These are phyloP conservation scores for Mythimna ferrago DNA, from an alignment of 2,888 invertebrate species.

Conservation along the genomic window DNA sequence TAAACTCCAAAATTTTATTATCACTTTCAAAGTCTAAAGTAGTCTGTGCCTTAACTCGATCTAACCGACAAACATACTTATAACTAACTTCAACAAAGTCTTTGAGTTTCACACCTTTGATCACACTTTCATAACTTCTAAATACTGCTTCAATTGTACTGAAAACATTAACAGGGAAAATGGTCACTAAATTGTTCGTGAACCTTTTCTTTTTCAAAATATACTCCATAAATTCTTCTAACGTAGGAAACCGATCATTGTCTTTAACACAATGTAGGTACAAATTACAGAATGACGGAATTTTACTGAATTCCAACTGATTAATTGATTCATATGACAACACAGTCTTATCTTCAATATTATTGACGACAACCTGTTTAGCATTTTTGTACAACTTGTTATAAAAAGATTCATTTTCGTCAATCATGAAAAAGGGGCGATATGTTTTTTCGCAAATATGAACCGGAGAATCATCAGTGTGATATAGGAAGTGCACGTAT, in stretches of 20 bases:
- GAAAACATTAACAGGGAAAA: conserved; percentile 19
- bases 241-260: conserved; percentile 17
- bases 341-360: conserved; percentile 6
- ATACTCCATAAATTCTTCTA: conserved; percentile 20
- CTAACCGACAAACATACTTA: conserved; percentile 5
- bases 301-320: conserved; percentile 29
- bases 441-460: conserved; percentile 33
- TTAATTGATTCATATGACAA: conserved; percentile 21
- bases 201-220: conserved; percentile 30
- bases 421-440: conserved; percentile 30
- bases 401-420: conserved; percentile 20
- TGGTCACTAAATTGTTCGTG: conserved; percentile 26
- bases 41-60: conserved; percentile 19
- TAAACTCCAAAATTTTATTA: background rate
- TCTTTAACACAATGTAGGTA: conserved; percentile 24
- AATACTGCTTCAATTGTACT: conserved; percentile 3
- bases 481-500: conserved; percentile 27
- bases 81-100: conserved; percentile 1
- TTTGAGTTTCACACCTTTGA: background rate
- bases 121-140: conserved; percentile 7
- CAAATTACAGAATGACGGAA: conserved; percentile 25
- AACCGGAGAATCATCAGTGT: background rate
- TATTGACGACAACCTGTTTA: conserved; percentile 16
- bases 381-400: conserved; percentile 8
- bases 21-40: conserved; percentile 23